phyloP scores from a whole-genome alignment of 35 echinoderm and acorn worm species.

The Lytechinus variegatus region DNA sequence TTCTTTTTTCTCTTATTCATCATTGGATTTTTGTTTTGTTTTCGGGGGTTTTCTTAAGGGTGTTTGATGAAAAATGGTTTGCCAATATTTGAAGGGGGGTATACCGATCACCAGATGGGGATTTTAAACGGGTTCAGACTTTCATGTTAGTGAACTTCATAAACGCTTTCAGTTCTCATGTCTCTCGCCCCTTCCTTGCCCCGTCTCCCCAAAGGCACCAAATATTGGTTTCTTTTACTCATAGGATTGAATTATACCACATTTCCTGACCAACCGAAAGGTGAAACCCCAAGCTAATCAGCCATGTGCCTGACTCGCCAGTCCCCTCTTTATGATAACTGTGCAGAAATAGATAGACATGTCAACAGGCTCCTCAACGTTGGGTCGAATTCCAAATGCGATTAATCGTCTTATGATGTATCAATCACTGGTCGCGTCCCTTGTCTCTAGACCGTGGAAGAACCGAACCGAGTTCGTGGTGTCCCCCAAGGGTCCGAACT shows the following conservation, averaged over 20 bases:
- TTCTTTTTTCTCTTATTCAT: neutral
- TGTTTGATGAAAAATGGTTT: neutral
- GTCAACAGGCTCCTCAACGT: neutral
- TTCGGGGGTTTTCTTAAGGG: too few relatives aligned
- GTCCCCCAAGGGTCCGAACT: conserved; percentile 14
- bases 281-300: neutral
- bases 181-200: neutral
- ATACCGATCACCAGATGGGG: neutral
- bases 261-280: conserved; percentile 42
- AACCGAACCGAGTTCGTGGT: neutral
- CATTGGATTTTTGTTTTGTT: too few relatives aligned
- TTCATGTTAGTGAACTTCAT: neutral
- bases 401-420: conserved; percentile 34
- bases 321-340: neutral
- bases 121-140: neutral
- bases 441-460: conserved; percentile 20
- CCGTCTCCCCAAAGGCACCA: neutral
- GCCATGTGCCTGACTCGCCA: neutral
- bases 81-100: neutral
- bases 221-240: conserved; percentile 36
- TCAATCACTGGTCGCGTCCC: conserved; percentile 19
- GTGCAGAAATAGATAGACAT: conserved; percentile 44
- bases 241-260: conserved; percentile 41
- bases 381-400: conserved; percentile 30
- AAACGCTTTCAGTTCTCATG: neutral